Conservation (phyloP, 2,113 vertebrate genomes). For the Campylomormyrus tamandua region DNA sequence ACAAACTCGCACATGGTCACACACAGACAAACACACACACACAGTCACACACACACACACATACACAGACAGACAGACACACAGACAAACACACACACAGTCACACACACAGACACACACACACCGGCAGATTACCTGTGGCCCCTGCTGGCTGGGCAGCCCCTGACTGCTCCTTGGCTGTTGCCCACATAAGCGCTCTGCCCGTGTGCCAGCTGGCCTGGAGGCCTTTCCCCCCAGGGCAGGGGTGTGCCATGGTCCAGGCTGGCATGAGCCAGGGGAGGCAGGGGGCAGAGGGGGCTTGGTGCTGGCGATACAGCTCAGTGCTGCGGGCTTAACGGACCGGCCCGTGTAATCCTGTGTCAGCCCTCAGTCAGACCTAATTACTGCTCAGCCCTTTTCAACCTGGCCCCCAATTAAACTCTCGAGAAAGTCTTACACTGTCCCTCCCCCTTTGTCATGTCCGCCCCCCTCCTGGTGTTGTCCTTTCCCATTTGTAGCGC, state of each 20-base stretch:
- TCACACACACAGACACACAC: neutral
- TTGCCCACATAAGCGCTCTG: neutral
- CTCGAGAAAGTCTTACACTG: neutral
- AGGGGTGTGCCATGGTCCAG: slow-evolving; percentile 28
- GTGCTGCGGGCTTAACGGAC: neutral
- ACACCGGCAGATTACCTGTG: neutral
- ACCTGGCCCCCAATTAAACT: slow-evolving; percentile 4
- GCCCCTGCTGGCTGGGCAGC: neutral
- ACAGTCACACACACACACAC: neutral
- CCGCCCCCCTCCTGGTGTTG: neutral
- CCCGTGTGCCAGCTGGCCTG: slow-evolving; percentile 29
- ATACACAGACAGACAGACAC: too few species aligned
- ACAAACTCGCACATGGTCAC: too few species aligned
- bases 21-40: neutral
- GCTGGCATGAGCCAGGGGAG: neutral
- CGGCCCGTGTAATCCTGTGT: neutral
- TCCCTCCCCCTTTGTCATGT: slow-evolving; percentile 1
- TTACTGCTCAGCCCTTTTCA: slow-evolving; percentile 1
- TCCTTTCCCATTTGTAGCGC: slow-evolving; percentile 18
- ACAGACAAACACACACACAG: too few species aligned
- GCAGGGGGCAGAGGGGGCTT: neutral
- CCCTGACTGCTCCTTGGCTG: neutral
- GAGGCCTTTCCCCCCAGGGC: slow-evolving; percentile 12
- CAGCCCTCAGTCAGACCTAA: slow-evolving; percentile 18
- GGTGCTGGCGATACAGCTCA: neutral